A percentile compares a stretch with the other conserved stretches of the same genome.
phyloP scores from a whole-genome alignment of 1,140 invertebrate genomes.

The Calephelis nemesis region DNA sequence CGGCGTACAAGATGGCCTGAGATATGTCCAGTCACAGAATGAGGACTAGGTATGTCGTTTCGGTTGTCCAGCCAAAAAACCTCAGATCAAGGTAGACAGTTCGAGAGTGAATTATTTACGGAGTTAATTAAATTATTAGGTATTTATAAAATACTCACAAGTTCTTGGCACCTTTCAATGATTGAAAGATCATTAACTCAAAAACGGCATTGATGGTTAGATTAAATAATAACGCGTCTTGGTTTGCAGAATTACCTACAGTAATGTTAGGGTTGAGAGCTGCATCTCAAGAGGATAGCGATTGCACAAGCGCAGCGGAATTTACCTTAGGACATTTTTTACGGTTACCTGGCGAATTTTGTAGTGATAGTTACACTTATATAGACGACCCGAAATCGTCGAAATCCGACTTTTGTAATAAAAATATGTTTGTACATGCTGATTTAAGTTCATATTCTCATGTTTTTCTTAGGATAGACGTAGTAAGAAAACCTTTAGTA shows the following conservation, averaged over 20 bases:
- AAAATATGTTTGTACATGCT: too few species aligned
- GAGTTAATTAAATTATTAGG: slow-evolving; percentile 26
- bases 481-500: too few species aligned
- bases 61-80: slow-evolving; percentile 42
- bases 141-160: slow-evolving; percentile 17
- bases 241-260: slow-evolving; percentile 34
- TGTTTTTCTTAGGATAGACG: too few species aligned
- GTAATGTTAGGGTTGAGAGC: slow-evolving; percentile 41
- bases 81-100: slow-evolving; percentile 49
- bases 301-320: slow-evolving; percentile 25
- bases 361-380: background rate
- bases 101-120: slow-evolving; percentile 42
- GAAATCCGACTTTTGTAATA: too few species aligned
- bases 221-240: slow-evolving; percentile 28
- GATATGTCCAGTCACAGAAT: slow-evolving; percentile 54
- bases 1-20: slow-evolving; percentile 71
- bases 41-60: slow-evolving; percentile 46
- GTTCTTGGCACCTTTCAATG: background rate
- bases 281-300: slow-evolving; percentile 22
- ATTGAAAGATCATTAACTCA: background rate
- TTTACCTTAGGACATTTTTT: slow-evolving; percentile 27
- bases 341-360: slow-evolving; percentile 20
- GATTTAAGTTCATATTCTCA: too few species aligned
- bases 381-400: background rate
- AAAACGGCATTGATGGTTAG: slow-evolving; percentile 16